A percentile compares a stretch with the other conserved stretches of the same genome.
Conservation (phyloP, 2,797 vertebrate species). For the Sebastes jordani region DNA sequence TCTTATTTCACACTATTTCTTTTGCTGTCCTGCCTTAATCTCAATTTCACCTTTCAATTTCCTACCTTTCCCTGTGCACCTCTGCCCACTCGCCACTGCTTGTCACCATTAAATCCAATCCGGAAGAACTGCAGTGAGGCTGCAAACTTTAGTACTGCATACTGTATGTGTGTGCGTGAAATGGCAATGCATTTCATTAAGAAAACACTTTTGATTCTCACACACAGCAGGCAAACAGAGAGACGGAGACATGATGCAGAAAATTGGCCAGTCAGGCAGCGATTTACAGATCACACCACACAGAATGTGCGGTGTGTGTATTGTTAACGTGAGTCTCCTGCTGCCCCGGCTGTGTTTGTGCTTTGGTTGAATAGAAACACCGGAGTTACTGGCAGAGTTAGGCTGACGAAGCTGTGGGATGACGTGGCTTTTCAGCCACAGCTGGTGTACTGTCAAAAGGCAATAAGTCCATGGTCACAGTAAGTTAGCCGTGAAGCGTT, state of each 20-base stretch:
- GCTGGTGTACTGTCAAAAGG: not conserved
- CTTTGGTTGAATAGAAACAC: not conserved
- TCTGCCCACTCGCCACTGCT: not conserved
- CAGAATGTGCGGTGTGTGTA: not conserved
- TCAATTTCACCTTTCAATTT: not conserved
- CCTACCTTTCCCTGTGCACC: not conserved
- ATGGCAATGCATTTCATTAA: conserved; percentile 6
- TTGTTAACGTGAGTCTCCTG: conserved; percentile 1
- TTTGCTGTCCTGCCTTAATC: not conserved
- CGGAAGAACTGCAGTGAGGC: not conserved
- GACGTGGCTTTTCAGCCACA: not conserved
- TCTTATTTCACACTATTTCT: not conserved
- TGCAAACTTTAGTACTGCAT: not conserved
- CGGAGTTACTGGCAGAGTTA: not conserved
- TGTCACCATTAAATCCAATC: not conserved
- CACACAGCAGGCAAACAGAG: conserved; percentile 8
- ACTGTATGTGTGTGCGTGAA: not conserved
- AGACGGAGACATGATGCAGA: conserved; percentile 14
- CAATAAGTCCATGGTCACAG: not conserved
- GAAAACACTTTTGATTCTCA: conserved; percentile 20
- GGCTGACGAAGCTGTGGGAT: not conserved
- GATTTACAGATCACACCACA: not conserved
- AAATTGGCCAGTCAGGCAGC: conserved; percentile 3
- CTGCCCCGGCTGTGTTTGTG: not conserved
- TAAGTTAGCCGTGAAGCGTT: not conserved